These are phyloP conservation scores for Phyllotreta cruciferae DNA, from an alignment of 2,888 invertebrate genomes.

Conservation along the genomic window DNA sequence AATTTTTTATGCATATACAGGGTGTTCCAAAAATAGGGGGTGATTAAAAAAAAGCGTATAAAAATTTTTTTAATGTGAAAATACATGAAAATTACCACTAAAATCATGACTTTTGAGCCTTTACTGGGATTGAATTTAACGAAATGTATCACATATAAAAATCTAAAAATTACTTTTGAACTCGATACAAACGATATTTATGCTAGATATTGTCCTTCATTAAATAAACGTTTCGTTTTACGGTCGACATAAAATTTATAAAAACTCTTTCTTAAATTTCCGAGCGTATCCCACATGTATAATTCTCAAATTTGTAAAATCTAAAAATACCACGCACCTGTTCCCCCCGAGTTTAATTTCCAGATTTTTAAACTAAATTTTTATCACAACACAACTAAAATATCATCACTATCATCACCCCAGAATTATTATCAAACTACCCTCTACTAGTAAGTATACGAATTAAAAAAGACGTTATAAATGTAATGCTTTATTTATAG, in stretches of 20 bases:
- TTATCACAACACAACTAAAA: no score
- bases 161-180: background rate
- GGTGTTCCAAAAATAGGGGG: no score
- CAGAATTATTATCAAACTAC: background rate
- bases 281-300: constrained; percentile 21
- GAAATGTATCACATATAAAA: no score
- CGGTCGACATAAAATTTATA: constrained; percentile 16
- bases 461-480: background rate
- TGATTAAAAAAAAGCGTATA: no score
- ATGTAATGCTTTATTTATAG: constrained; percentile 1
- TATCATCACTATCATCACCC: no score
- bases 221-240: background rate
- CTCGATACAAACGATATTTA: background rate
- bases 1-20: no score
- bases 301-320: constrained; percentile 17
- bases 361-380: no score
- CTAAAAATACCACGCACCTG: constrained; percentile 26
- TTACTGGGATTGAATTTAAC: no score
- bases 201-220: constrained; percentile 6
- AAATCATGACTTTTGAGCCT: no score
- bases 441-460: background rate
- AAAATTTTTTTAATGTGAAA: no score
- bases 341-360: constrained; percentile 1
- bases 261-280: constrained; percentile 14
- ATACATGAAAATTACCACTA: no score